Evolutionary conservation across 2,113 vertebrate species (phyloP).

Genomic region (Rhynchomys soricoides): DNA sequence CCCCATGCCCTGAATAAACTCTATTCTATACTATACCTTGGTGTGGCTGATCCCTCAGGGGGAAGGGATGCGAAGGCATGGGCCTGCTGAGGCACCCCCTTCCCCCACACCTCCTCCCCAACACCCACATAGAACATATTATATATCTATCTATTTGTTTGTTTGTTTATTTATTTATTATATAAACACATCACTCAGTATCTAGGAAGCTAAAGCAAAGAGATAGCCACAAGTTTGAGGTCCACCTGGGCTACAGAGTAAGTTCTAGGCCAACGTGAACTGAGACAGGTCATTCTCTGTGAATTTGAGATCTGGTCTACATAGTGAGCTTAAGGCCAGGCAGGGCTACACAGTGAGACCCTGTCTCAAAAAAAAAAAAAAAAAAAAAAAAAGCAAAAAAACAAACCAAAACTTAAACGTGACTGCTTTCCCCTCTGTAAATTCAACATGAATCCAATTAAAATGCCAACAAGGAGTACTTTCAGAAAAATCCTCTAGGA

Average conservation of each 20-base stretch:
- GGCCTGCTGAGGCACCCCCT: too few relatives aligned
- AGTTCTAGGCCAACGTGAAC: background rate
- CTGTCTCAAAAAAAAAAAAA: background rate
- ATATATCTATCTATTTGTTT: too few relatives aligned
- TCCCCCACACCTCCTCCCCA: too few relatives aligned
- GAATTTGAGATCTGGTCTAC: background rate
- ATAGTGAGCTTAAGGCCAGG: background rate
- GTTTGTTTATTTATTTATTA: too few relatives aligned
- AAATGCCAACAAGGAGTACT: conserved; percentile 55
- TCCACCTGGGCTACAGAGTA: background rate
- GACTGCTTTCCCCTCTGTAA: background rate
- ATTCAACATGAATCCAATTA: conserved; percentile 57
- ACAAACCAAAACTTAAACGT: background rate
- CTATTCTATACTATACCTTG: too few relatives aligned
- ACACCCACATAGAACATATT: too few relatives aligned
- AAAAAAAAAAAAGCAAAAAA: background rate
- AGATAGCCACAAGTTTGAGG: background rate
- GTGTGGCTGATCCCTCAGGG: too few relatives aligned
- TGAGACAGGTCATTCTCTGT: background rate
- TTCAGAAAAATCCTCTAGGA: conserved; percentile 51
- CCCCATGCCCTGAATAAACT: too few relatives aligned
- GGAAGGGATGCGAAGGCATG: too few relatives aligned
- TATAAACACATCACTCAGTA: too few relatives aligned
- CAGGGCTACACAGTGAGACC: background rate
- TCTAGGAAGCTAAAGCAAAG: background rate